These are phyloP conservation scores for Poecilia gillii DNA, from an alignment of 2,797 vertebrate species.

Conservation along the genomic window DNA sequence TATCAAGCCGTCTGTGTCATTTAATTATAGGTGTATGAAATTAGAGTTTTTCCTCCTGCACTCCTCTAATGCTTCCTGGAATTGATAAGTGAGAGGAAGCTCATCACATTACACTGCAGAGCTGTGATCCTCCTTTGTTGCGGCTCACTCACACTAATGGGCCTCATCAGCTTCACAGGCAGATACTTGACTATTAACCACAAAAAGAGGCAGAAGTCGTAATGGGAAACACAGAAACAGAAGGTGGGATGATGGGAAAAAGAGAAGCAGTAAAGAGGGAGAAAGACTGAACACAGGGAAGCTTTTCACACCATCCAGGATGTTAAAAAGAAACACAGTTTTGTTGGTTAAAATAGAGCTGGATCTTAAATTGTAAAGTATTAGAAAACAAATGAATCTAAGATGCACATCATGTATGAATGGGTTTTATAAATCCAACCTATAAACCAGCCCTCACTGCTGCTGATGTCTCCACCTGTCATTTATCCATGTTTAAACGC, in stretches of 20 bases:
- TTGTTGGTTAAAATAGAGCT: neutral
- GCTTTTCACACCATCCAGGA: neutral
- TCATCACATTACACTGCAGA: slow-evolving; percentile 81
- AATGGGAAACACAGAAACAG: slow-evolving; percentile 47
- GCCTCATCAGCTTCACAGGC: slow-evolving; percentile 81
- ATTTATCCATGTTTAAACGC: neutral
- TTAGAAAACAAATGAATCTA: neutral
- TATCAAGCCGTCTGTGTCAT: slow-evolving; percentile 82
- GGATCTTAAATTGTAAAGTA: neutral
- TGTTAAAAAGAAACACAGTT: neutral
- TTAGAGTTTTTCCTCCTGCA: slow-evolving; percentile 71
- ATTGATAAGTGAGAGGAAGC: slow-evolving; percentile 80
- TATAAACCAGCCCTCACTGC: neutral
- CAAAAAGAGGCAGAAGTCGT: slow-evolving; percentile 76
- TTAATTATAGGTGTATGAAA: slow-evolving; percentile 89
- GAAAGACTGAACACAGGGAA: neutral
- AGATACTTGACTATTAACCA: slow-evolving; percentile 87
- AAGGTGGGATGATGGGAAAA: neutral
- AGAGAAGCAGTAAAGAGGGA: neutral
- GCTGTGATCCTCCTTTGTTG: slow-evolving; percentile 85
- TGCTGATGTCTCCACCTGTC: neutral
- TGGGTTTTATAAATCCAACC: neutral
- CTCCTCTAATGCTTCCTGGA: slow-evolving; percentile 81
- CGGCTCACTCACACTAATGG: slow-evolving; percentile 86
- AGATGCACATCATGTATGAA: neutral